A percentile compares a stretch with the other conserved stretches of the same genome.
Conservation (phyloP, 30 jellyfish, hydroid and myxozoan species). For the Euphysa ruthae region DNA sequence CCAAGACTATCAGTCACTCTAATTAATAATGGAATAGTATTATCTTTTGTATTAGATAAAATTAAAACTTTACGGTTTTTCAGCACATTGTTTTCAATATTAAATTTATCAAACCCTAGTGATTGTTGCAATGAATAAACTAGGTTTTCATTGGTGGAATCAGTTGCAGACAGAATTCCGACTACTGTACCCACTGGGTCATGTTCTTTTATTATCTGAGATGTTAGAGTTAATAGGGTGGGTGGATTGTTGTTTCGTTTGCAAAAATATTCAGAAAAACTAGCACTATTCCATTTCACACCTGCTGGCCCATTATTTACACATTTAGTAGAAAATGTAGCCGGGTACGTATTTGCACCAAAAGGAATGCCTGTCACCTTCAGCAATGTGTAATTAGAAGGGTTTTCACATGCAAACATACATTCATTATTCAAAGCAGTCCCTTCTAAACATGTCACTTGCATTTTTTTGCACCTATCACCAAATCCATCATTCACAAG, state of each 20-base stretch:
- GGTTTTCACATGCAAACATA: neutral
- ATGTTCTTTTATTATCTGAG: slow-evolving; percentile 44
- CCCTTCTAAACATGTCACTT: neutral
- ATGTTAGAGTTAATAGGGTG: slow-evolving; percentile 21
- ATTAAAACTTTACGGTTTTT: slow-evolving; percentile 49
- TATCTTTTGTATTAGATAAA: slow-evolving; percentile 33
- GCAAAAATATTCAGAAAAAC: slow-evolving; percentile 35
- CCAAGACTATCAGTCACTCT: slow-evolving; percentile 67
- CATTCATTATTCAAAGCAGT: neutral
- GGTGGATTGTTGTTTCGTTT: slow-evolving; percentile 90
- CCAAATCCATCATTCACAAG: neutral
- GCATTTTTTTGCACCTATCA: neutral
- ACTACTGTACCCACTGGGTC: slow-evolving; percentile 45
- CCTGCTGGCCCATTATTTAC: neutral
- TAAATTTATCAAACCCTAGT: slow-evolving; percentile 36
- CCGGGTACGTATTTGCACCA: neutral
- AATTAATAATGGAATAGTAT: slow-evolving; percentile 16
- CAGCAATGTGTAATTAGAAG: neutral
- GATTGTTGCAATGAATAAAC: slow-evolving; percentile 33
- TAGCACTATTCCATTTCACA: neutral
- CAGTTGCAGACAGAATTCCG: slow-evolving; percentile 49
- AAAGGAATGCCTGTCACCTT: neutral
- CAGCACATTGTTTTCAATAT: slow-evolving; percentile 26
- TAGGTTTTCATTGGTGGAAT: slow-evolving; percentile 1
- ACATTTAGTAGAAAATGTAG: neutral